Conservation (phyloP, 1,140 invertebrate species). For the Zaprionus tsacasi region DNA sequence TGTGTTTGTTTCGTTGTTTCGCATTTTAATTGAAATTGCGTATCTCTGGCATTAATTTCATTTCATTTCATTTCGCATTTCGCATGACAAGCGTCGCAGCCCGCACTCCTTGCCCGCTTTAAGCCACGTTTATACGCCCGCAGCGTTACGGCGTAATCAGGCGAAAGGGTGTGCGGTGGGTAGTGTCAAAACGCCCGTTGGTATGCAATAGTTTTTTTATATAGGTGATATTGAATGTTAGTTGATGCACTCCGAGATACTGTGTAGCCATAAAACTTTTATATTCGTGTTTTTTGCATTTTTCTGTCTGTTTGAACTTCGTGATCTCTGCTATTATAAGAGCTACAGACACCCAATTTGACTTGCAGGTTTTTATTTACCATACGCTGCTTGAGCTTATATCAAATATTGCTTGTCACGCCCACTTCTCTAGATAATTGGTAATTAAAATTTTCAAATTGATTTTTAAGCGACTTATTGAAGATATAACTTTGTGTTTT, state of each 20-base stretch:
- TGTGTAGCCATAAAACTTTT: neutral
- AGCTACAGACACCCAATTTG: too few species aligned
- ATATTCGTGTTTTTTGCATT: too few species aligned
- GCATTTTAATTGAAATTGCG: conserved; percentile 45
- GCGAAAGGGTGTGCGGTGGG: neutral
- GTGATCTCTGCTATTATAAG: too few species aligned
- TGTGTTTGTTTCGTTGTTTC: conserved; percentile 21
- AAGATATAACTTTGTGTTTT: too few species aligned
- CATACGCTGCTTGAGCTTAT: too few species aligned
- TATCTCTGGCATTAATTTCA: conserved; percentile 45
- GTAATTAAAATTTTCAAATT: too few species aligned
- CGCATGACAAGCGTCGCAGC: conserved; percentile 13
- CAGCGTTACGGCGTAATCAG: neutral
- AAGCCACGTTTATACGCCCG: conserved; percentile 15
- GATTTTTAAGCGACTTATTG: too few species aligned
- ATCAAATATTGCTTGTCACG: too few species aligned
- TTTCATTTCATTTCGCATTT: conserved; percentile 46
- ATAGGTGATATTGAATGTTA: neutral
- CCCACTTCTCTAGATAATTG: too few species aligned
- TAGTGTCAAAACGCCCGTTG: conserved; percentile 6
- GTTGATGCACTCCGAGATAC: neutral
- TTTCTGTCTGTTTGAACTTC: too few species aligned
- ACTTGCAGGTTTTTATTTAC: too few species aligned
- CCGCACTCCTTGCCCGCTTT: conserved; percentile 1
- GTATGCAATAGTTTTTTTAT: conserved; percentile 37